Evolutionary conservation across 2,888 invertebrate genomes (phyloP), one percentile per base, ranked within the genome.

Genomic region (Xestia c-nigrum): DNA sequence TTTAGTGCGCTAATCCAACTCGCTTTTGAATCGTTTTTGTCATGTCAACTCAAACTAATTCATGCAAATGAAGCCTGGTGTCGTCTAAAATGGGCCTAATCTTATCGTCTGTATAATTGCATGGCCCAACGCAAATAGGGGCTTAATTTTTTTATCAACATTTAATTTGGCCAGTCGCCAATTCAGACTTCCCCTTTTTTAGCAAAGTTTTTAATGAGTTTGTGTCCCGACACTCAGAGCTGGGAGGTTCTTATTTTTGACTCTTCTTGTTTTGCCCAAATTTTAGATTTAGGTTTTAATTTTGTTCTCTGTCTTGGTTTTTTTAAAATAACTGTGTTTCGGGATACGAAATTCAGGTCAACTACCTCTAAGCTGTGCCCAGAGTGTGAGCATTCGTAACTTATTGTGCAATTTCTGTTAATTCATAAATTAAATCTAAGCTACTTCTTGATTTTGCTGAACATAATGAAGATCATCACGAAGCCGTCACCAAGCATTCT

Each of bases 21-120:
- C 14, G 38, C 38, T 10, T 6, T 31, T 46, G 5, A 19, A 1
- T 3, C 14, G 19, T 38, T 73, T 93, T 91, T 90, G 92, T 91
- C 88, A 90, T 91, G 91, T 90, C 90, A 80, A 89, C 91, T 91
- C 84, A 93, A 94, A 94, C 94, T 94, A 94, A 94, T 94, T 94
- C 91, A 94, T 94, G 94, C 91, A 94, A 94, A 94, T 93, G 90
- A 91, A 89, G 84, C 85, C 88, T 87, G 86, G 89, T 92, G 91
- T 91, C 90, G 92, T 94, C 94, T 93, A 90, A 93, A 94, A 92
- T 90, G 91, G 90, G 90, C 90, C 91, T 94, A 93, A 93, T 94
- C 93, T 94, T 93, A 94, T 93, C 94, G 90, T 89, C 88, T 87
- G 88, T 89, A 91, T 94, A 94, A 94, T 94, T 94, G 90, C 89